Evolutionary conservation across 2,113 vertebrate genomes (phyloP).

Genomic region (Antechinus stuartii): DNA sequence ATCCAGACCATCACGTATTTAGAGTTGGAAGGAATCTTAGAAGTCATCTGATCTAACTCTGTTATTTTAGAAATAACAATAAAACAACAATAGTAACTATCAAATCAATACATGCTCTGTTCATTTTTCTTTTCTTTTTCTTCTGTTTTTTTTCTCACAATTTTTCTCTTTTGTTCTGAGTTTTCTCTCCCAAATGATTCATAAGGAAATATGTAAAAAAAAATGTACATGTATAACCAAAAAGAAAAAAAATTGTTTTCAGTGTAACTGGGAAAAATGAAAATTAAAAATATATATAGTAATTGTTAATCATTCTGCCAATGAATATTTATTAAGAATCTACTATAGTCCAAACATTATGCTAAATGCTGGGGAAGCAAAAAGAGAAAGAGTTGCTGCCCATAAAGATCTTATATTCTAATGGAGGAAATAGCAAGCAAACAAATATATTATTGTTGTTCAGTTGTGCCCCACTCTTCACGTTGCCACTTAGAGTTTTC

Average conservation of each 20-base stretch:
- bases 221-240: not conserved
- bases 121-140: no score
- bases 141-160: no score
- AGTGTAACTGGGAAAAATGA: no score
- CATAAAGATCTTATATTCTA: not conserved
- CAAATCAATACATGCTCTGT: no score
- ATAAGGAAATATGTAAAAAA: no score
- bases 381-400: not conserved
- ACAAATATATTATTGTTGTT: not conserved
- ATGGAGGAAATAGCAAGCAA: not conserved
- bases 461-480: not conserved
- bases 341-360: not conserved
- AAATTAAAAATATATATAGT: not conserved
- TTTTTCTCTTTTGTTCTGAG: no score
- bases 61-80: not conserved
- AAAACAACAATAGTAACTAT: no score
- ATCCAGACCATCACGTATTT: not conserved
- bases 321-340: not conserved
- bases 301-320: not conserved
- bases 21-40: not conserved
- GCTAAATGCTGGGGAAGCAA: not conserved
- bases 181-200: no score
- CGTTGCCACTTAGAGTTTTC: not conserved
- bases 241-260: no score
- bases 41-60: not conserved